Evolutionary conservation across 2,888 invertebrate species (phyloP), one percentile per base, ranked within the genome.

Genomic region (Pachymerium ferrugineum): DNA sequence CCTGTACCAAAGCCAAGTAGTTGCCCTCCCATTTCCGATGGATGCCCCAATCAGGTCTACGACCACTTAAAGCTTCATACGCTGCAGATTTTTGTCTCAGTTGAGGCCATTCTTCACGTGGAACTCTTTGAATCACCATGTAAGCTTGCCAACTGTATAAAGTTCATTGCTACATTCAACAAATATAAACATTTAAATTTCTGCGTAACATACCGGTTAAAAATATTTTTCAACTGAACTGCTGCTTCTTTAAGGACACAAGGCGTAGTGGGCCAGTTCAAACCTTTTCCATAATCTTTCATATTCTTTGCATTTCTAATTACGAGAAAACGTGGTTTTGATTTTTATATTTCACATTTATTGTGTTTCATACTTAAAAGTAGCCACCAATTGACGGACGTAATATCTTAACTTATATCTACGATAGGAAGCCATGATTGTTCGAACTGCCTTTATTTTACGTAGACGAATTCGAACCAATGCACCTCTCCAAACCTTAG

Each of bases 21-120:
- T 94, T 92, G 38, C 93, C 93, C 77, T 89, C 86, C 94, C 94
- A 94, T 78, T 88, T 88, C 72, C 92, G 85, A 67, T 87, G 86
- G 77, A 90, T 88, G 1, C 94, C 94, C 89, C 91, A 93, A 72
- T 89, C 84, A 5, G 83, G 80, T 69, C 90, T 83, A 78, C 88
- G 87, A 8, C 89, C 89, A 77, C 88, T 86, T 67, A 94, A 83
- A 0, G 87, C 88, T 75, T 90, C 88, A 1, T 89, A 91, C 0
- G 93, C 91, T 16, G 88, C 85, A 77, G 92, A 89, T 82, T 93
- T 93, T 75, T 92, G 82, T 74, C 89, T 86, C 78, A 97, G 86
- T 82, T 94, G 91, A 8, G 93, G 91, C 93, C 97, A 93, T 80
- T 96, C 93, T 33, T 87, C 86, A 74, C 87, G 85, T 1, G 93